These are phyloP conservation scores for Limnodromus scolopaceus DNA, from an alignment of 2,797 vertebrate species.

Conservation along the genomic window DNA sequence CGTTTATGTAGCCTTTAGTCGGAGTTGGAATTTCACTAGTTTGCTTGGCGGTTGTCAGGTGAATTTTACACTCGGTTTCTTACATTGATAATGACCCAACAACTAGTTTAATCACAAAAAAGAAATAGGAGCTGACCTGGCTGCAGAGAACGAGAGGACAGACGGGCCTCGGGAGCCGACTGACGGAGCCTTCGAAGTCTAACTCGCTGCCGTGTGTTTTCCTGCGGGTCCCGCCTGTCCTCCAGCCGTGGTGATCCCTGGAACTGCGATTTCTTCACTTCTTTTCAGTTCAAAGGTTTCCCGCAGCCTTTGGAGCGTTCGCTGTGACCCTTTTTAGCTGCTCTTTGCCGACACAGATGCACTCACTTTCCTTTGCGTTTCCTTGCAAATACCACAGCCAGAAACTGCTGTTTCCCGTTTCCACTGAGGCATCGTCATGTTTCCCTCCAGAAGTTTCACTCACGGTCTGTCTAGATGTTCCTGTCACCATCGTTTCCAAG, in stretches of 20 bases:
- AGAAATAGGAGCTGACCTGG: neutral
- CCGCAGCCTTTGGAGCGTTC: neutral
- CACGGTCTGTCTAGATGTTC: neutral
- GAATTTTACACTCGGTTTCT: neutral
- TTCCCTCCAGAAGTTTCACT: neutral
- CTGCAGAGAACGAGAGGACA: neutral
- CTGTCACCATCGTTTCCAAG: neutral
- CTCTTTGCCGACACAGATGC: neutral
- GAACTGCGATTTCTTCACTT: neutral
- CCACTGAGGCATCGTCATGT: neutral
- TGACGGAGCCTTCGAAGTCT: neutral
- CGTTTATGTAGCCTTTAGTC: neutral
- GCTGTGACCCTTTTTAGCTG: neutral
- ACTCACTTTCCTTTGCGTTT: neutral
- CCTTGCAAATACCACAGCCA: neutral
- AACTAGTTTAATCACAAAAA: neutral
- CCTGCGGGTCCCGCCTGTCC: too few species aligned
- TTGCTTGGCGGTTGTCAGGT: neutral
- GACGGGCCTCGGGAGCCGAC: neutral
- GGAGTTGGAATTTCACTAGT: neutral
- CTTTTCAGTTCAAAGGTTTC: neutral
- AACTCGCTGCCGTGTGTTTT: neutral
- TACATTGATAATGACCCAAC: neutral
- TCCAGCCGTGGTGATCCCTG: fast-evolving
- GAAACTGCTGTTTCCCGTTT: neutral